A percentile compares a stretch with the other conserved stretches of the same genome.
Evolutionary conservation across 1,140 invertebrate genomes (phyloP).

Genomic region (Neodiprion fabricii): DNA sequence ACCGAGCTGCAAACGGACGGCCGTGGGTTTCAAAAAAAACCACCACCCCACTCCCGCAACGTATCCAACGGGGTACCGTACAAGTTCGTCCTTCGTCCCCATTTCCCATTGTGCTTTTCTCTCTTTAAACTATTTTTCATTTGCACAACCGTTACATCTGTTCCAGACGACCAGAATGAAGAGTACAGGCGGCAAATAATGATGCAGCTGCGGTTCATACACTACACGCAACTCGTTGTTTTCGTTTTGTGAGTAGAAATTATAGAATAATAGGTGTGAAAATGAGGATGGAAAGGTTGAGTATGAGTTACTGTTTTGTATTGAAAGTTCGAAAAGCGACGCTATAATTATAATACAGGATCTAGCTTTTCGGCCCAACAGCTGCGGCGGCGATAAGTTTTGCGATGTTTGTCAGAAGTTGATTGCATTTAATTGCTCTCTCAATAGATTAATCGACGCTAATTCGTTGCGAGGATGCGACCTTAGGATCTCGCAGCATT

Average conservation of each 20-base stretch:
- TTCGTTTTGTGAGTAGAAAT: background rate
- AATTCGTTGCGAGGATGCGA: background rate
- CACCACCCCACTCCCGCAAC: background rate
- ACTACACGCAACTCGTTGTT: slow-evolving; percentile 4
- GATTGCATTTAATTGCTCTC: slow-evolving; percentile 5
- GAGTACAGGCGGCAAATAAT: slow-evolving; percentile 1
- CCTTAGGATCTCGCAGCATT: background rate
- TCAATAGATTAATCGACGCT: slow-evolving; percentile 5
- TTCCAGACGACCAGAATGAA: slow-evolving; percentile 4
- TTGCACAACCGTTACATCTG: background rate
- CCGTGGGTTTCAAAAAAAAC: background rate
- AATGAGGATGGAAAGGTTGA: too few species aligned
- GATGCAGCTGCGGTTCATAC: background rate
- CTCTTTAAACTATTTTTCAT: background rate
- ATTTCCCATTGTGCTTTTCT: too few species aligned
- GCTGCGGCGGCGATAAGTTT: background rate
- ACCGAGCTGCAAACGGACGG: background rate
- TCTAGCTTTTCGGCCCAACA: too few species aligned
- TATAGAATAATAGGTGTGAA: too few species aligned
- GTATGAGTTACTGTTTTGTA: too few species aligned
- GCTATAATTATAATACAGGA: too few species aligned
- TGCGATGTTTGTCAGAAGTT: slow-evolving; percentile 1
- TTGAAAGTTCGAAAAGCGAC: too few species aligned
- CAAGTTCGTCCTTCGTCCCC: background rate
- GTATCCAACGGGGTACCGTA: background rate